Base-by-base conservation (phyloP, 2,113 vertebrate genomes). In the Polyodon spathula region DNA sequence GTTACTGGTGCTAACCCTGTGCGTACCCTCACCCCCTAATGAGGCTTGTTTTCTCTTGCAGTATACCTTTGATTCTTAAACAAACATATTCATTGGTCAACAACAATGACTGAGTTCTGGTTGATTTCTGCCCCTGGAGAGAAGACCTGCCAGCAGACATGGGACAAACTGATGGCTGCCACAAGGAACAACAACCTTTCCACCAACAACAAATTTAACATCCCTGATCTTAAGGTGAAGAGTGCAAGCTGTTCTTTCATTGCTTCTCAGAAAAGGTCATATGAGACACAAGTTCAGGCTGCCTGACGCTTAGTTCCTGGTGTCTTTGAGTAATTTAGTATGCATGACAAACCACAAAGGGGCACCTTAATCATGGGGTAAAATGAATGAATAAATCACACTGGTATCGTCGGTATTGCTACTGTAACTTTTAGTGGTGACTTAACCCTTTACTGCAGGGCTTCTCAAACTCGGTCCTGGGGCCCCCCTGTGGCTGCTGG, bases 61-160 rank as follows among this genome's bases (percentile, higher is more conserved):
- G 72, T 70, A 9, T 39, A 61, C 15, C 38, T 27, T 39, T 40
- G 3, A 61, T 70, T 61, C 58, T 71, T 43, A 64, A 71, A 58
- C 60, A 66, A 54, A 54, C 52, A 59, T 9, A 51, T 27, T 56
- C 37, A 37, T 53, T 43, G 46, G 6, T 42, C 62, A 66, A 75
- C 59, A 84, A 88, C 75, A 79, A 99, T 98, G 95, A 92, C 92
- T 0, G 96, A 98, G 76, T 98, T 99, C 74, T 99, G 96, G 95
- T 82, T 99, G 71, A 97, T 99, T 73, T 99, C 96, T 66, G 96
- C 96, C 69, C 96, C 96, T 62, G 96, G 96, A 59, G 96, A 99
- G 80, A 99, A 99, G 77, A 99, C 96, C 7, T 99, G 96, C 68
- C 96, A 98, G 74, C 96, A 99, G 66, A 98, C 96, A 65, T 99